phyloP scores from a whole-genome alignment of 2,888 invertebrate genomes.

The Phyllotreta cruciferae region DNA sequence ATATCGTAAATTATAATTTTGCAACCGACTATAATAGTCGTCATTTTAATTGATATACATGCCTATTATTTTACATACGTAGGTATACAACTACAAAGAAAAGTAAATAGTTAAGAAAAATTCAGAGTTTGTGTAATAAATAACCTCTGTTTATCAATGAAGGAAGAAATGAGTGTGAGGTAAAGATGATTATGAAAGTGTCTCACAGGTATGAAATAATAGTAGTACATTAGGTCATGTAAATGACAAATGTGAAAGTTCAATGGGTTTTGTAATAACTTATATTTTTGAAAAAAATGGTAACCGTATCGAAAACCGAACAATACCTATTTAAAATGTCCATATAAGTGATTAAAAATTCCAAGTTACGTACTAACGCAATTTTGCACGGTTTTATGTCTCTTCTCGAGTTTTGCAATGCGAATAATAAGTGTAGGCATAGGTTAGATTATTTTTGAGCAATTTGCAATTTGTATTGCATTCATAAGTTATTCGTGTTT shows the following conservation, averaged over 20 bases:
- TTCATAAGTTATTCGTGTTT: no score
- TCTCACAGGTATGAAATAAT: slow-evolving; percentile 18
- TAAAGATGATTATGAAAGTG: slow-evolving; percentile 10
- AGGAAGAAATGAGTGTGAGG: no score
- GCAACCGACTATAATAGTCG: slow-evolving; percentile 7
- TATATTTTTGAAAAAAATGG: slow-evolving; percentile 19
- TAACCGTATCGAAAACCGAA: slow-evolving; percentile 36
- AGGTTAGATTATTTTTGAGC: no score
- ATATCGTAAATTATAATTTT: slow-evolving; percentile 9
- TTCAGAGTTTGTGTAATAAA: no score
- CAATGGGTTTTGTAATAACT: slow-evolving; percentile 25
- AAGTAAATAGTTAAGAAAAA: no score
- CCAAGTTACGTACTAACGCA: slow-evolving; percentile 19
- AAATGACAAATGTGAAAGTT: slow-evolving; percentile 31
- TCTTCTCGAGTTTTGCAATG: not conserved
- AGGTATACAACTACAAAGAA: no score
- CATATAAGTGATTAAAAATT: slow-evolving; percentile 25
- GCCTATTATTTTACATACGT: no score
- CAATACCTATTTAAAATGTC: slow-evolving; percentile 30
- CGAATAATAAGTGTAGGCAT: no score
- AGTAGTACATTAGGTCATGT: slow-evolving; percentile 23
- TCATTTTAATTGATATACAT: slow-evolving; percentile 7
- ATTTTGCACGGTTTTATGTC: slow-evolving; percentile 22
- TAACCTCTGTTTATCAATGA: no score
- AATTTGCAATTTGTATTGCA: no score